Conservation (phyloP, 2,888 invertebrate species). For the Cabera pusaria region DNA sequence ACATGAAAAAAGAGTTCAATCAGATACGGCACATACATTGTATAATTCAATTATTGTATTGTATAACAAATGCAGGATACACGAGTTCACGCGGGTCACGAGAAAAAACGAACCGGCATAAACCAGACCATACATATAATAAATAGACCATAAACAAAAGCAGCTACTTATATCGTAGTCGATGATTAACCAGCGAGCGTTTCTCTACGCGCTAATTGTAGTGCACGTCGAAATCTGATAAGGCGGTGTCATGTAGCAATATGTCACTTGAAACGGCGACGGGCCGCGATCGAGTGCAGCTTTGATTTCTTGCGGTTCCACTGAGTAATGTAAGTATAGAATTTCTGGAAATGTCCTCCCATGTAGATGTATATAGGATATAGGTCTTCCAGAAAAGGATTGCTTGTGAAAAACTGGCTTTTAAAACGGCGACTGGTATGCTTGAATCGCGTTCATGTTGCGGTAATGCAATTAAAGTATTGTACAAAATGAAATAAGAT, state of each 20-base stretch:
- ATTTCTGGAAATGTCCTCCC: slow-evolving; percentile 48
- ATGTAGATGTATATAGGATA: slow-evolving; percentile 18
- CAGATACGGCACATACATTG: slow-evolving; percentile 3
- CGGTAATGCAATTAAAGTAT: too few species aligned
- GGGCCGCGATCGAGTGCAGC: slow-evolving; percentile 37
- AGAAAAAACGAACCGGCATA: slow-evolving; percentile 3
- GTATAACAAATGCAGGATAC: slow-evolving; percentile 3
- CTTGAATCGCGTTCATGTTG: too few species aligned
- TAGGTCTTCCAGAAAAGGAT: slow-evolving; percentile 23
- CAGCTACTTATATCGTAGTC: slow-evolving; percentile 26
- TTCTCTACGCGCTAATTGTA: slow-evolving; percentile 67
- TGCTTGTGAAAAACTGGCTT: too few species aligned
- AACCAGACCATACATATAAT: slow-evolving; percentile 14
- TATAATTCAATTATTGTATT: slow-evolving; percentile 3
- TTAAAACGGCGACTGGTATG: too few species aligned
- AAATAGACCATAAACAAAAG: slow-evolving; percentile 34
- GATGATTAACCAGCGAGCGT: slow-evolving; percentile 37
- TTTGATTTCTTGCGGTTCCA: slow-evolving; percentile 63
- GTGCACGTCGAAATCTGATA: slow-evolving; percentile 63
- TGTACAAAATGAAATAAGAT: too few species aligned
- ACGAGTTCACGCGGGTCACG: slow-evolving; percentile 5
- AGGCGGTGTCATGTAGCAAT: slow-evolving; percentile 61
- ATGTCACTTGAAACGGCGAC: slow-evolving; percentile 64
- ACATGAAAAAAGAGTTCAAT: neutral
- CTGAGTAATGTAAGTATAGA: slow-evolving; percentile 42